Evolutionary conservation across 2,888 invertebrate species (phyloP).

Genomic region (Heliconius cydno): DNA sequence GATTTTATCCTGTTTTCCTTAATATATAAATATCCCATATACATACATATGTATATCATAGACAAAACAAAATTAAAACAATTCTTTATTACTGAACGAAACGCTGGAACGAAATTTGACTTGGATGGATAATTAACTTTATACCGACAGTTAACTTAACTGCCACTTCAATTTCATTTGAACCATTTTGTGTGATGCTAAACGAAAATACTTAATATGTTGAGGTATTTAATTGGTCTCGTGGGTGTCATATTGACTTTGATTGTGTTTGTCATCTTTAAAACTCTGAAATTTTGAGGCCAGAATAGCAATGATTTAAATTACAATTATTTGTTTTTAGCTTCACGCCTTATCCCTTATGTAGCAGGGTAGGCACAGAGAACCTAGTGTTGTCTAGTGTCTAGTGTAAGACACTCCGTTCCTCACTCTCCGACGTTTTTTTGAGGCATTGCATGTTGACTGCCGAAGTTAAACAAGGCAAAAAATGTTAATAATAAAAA

Average conservation of each 20-base stretch:
- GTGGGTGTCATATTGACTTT: background rate
- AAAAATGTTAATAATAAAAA: too few species aligned
- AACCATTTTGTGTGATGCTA: slow-evolving; percentile 32
- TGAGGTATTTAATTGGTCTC: slow-evolving; percentile 13
- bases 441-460: too few species aligned
- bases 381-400: too few species aligned
- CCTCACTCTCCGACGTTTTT: too few species aligned
- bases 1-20: background rate
- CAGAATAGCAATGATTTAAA: background rate
- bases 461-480: too few species aligned
- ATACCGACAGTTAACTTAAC: slow-evolving; percentile 21
- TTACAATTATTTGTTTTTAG: too few species aligned
- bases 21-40: background rate
- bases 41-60: background rate
- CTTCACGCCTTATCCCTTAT: too few species aligned
- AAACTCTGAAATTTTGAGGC: background rate
- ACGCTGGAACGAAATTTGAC: slow-evolving; percentile 10
- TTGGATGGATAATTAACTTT: slow-evolving; percentile 22
- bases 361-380: too few species aligned
- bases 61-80: background rate
- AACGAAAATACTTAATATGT: slow-evolving; percentile 25
- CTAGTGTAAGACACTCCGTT: too few species aligned
- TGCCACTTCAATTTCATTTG: slow-evolving; percentile 19
- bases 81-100: background rate
- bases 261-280: background rate